Percentiles rank a stretch among this genome's conserved stretches.
These are phyloP conservation scores for Chloromyia formosa DNA, from an alignment of 2,888 invertebrate genomes.

Conservation along the genomic window DNA sequence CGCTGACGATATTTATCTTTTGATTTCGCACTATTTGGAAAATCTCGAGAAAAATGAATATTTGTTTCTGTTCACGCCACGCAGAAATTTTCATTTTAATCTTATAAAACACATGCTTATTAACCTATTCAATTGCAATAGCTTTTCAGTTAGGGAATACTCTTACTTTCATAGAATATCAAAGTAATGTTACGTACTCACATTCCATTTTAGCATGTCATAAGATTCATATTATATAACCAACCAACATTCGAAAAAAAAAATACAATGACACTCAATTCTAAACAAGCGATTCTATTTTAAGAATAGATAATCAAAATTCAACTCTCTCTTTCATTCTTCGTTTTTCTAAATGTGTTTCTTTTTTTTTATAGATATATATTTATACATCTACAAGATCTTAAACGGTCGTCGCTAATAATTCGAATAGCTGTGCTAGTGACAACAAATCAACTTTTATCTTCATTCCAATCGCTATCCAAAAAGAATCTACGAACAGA, in stretches of 20 bases:
- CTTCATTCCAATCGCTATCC: neutral
- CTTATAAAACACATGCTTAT: too few relatives aligned
- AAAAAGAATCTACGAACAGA: constrained; percentile 21
- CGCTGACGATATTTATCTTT: too few relatives aligned
- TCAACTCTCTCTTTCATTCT: constrained; percentile 28
- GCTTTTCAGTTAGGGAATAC: too few relatives aligned
- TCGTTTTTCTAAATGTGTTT: neutral
- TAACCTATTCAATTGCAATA: too few relatives aligned
- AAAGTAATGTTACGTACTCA: too few relatives aligned
- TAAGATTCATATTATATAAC: too few relatives aligned
- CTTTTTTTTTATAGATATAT: neutral
- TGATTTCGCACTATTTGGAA: too few relatives aligned
- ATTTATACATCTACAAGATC: constrained; percentile 3
- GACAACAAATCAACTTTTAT: constrained; percentile 29
- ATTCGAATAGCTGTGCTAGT: neutral
- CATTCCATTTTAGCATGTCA: too few relatives aligned
- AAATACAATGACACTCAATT: constrained; percentile 22
- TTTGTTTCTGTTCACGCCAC: too few relatives aligned
- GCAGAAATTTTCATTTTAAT: too few relatives aligned
- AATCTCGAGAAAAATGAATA: too few relatives aligned
- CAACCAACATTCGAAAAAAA: constrained; percentile 2
- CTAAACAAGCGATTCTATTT: constrained; percentile 21
- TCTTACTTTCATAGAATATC: too few relatives aligned
- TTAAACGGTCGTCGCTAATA: neutral
- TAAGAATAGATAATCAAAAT: constrained; percentile 25